Conservation (phyloP, 1,140 invertebrate species). For the Batillaria attramentaria region DNA sequence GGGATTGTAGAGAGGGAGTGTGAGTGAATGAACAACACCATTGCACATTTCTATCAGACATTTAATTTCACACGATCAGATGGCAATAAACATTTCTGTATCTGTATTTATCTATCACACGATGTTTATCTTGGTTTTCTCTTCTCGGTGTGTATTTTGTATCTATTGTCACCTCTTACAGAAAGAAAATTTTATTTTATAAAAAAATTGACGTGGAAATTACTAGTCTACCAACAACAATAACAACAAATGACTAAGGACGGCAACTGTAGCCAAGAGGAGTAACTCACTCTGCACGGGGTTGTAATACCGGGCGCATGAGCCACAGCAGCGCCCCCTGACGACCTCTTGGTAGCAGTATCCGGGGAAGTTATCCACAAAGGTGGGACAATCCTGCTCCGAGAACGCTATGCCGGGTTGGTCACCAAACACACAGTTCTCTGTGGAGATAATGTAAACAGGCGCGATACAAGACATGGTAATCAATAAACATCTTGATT, state of each 20-base stretch:
- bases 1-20: no score
- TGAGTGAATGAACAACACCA: no score
- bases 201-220: neutral
- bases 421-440: conserved; percentile 57
- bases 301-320: conserved; percentile 42
- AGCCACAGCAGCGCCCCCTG: conserved; percentile 52
- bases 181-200: no score
- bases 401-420: conserved; percentile 59
- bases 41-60: no score
- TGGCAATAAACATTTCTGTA: no score
- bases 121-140: no score
- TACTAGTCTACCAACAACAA: neutral
- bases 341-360: conserved; percentile 63
- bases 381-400: conserved; percentile 46
- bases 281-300: conserved; percentile 44
- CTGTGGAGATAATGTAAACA: conserved; percentile 33
- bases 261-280: no score
- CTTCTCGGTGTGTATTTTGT: no score
- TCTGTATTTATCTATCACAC: no score
- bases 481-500: no score
- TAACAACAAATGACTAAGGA: neutral
- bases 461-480: neutral
- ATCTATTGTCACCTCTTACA: no score
- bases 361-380: conserved; percentile 44
- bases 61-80: no score